Conservation (phyloP, 2,888 invertebrate species). For the Ectemnius continuus region DNA sequence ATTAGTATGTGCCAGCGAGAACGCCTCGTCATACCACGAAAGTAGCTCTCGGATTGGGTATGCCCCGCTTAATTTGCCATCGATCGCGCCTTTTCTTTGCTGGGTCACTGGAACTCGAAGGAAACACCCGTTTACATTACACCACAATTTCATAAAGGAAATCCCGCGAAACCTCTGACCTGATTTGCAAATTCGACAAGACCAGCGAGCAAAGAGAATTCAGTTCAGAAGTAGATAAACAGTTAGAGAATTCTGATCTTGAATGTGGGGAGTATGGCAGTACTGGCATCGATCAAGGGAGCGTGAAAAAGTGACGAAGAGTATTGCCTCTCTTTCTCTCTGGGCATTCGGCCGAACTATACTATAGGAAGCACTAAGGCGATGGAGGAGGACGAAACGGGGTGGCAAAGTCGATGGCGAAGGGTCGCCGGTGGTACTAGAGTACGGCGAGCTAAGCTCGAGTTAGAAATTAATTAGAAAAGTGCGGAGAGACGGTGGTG, state of each 20-base stretch:
- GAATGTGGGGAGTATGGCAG: too few relatives aligned
- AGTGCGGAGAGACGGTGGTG: slow-evolving; percentile 66
- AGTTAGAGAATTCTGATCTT: too few relatives aligned
- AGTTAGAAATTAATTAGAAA: slow-evolving; percentile 76
- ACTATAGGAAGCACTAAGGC: neutral
- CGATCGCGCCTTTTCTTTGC: too few relatives aligned
- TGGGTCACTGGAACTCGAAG: too few relatives aligned
- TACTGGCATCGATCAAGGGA: slow-evolving; percentile 58
- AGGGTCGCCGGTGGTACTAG: slow-evolving; percentile 45
- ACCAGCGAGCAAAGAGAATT: too few relatives aligned
- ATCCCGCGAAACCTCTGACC: too few relatives aligned
- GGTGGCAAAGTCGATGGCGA: slow-evolving; percentile 8
- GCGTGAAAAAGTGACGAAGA: slow-evolving; percentile 61
- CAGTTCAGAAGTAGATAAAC: too few relatives aligned
- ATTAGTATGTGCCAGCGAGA: slow-evolving; percentile 19
- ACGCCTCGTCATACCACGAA: neutral
- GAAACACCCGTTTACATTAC: too few relatives aligned
- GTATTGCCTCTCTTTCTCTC: slow-evolving; percentile 41
- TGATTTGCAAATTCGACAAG: too few relatives aligned
- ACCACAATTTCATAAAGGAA: too few relatives aligned
- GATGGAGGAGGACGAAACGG: slow-evolving; percentile 27
- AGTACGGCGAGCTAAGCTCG: slow-evolving; percentile 62
- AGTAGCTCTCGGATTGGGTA: neutral
- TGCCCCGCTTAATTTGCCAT: too few relatives aligned
- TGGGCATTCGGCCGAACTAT: too few relatives aligned